Conservation (phyloP, 2,113 vertebrate species). For the Gila orcuttii region DNA sequence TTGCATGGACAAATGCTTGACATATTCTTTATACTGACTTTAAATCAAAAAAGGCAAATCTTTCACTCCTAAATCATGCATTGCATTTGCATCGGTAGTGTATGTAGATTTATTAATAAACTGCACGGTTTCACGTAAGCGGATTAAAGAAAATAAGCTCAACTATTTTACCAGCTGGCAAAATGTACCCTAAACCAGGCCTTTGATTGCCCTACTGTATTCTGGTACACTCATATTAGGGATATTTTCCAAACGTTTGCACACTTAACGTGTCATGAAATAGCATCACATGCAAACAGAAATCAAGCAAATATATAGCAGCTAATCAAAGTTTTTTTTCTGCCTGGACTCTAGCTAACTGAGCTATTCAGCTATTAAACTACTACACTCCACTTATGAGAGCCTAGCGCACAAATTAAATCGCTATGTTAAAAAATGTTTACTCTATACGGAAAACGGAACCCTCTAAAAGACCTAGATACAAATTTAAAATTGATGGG, state of each 20-base stretch:
- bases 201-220: not conserved
- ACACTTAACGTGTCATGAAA: not conserved
- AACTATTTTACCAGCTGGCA: slow-evolving; percentile 1
- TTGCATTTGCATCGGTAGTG: not conserved
- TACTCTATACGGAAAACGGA: not conserved
- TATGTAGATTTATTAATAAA: not conserved
- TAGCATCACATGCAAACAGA: not conserved
- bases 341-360: not conserved
- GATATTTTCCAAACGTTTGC: not conserved
- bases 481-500: not conserved
- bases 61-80: not conserved
- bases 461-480: not conserved
- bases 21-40: not conserved
- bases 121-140: not conserved
- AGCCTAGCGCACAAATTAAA: not conserved
- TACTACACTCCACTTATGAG: not conserved
- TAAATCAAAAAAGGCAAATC: not conserved
- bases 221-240: not conserved
- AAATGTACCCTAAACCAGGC: not conserved
- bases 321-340: not conserved
- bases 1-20: not conserved
- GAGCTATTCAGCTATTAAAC: slow-evolving; percentile 18
- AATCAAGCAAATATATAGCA: not conserved
- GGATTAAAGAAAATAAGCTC: not conserved
- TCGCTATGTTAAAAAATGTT: no score